phyloP scores from a whole-genome alignment of 2,888 invertebrate genomes.

The Liopterus haemorrhoidalis region DNA sequence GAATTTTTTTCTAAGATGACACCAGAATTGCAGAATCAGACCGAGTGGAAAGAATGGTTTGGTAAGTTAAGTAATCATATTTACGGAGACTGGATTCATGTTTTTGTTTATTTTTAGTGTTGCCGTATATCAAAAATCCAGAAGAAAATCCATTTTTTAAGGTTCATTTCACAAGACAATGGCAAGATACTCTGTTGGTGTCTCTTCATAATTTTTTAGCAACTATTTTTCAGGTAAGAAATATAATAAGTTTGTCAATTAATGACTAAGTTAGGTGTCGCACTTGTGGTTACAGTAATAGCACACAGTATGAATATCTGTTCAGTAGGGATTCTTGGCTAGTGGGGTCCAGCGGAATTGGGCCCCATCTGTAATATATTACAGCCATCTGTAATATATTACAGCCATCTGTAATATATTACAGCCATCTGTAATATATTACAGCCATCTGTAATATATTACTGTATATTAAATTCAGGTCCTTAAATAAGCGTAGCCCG shows the following conservation, averaged over 20 bases:
- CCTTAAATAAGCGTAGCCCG: no score
- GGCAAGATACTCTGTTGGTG: conserved; percentile 90
- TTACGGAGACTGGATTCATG: conserved; percentile 21
- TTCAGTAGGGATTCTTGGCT: no score
- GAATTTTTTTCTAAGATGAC: conserved; percentile 88
- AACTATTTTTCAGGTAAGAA: conserved; percentile 68
- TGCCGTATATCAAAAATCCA: conserved; percentile 86
- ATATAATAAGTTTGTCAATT: conserved; percentile 2
- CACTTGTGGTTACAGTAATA: not conserved
- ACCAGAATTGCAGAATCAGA: conserved; percentile 77
- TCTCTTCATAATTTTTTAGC: conserved; percentile 91
- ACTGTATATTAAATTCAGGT: no score
- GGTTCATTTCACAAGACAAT: conserved; percentile 84
- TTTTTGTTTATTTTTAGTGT: conserved; percentile 55
- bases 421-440: no score
- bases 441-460: no score
- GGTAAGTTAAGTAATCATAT: conserved; percentile 56
- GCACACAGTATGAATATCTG: not conserved
- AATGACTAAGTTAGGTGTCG: no score
- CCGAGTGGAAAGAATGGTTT: conserved; percentile 97
- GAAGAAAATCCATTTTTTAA: conserved; percentile 85
- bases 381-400: no score
- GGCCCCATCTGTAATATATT: no score
- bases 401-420: no score
- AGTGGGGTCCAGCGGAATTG: no score